Base-by-base conservation (phyloP, 2,797 vertebrate species). In the Thamnophis elegans region DNA sequence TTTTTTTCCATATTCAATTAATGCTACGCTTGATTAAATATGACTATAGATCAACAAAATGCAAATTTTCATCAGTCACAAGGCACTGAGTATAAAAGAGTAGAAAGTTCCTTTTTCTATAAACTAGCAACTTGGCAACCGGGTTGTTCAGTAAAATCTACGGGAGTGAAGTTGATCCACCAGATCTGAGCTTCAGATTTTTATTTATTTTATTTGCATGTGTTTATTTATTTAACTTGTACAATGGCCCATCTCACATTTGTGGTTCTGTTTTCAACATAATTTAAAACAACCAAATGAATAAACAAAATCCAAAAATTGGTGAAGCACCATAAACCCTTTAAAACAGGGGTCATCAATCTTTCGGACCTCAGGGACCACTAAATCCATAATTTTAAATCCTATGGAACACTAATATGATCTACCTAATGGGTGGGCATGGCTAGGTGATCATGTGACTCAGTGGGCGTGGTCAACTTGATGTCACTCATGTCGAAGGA, bases 31-130 rank as follows among this genome's bases (percentile, higher is more conserved):
- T 54, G 28, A 85, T 62, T 42, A 55, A 85, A 89, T 47, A 82
- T 53, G 62, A 13, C 85, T 88, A 59, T 95, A 26, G 88, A 6
- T 91, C 91, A 60, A 90, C 58, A 62, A 11, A n/a, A 90, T 16
- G 93, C 16, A 87, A 53, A 82, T 89, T 92, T 22, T 2, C 92
- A 89, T 25, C 89, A 85, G 91, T 91, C 36, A 25, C 51, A 47
- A 18, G 92, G 28, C 1, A 85, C 10, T 94, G 87, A 89, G 94
- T 78, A 95, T 93, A 95, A 92, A 87, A 42, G 2, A 78, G 25
- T 2, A 87, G 85, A 88, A 3, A n/a, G 6, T 68, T 94, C 13
- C 56, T 95, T 6, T 68, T 82, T 94, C 5, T 20, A 93, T 91
- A 58, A 4, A 0, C 28, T 18, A 93, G 25, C 93, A 94, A 93